phyloP scores from a whole-genome alignment of 2,113 vertebrate species.

The Microcebus murinus region DNA sequence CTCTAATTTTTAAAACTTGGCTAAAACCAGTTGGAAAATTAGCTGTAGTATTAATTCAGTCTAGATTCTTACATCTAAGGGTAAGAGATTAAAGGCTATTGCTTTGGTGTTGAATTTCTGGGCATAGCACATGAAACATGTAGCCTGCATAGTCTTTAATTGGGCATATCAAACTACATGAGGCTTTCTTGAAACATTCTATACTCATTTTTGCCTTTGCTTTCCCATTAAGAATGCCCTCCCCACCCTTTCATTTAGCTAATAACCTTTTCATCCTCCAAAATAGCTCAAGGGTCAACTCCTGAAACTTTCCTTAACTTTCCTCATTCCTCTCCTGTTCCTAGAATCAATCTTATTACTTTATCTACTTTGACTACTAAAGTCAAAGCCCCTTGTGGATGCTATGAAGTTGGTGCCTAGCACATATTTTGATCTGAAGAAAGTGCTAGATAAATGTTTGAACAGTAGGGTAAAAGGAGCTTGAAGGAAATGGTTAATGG shows the following conservation, averaged over 20 bases:
- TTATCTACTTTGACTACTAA: conserved; percentile 16
- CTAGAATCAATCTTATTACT: background rate
- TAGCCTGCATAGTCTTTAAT: background rate
- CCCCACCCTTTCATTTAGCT: background rate
- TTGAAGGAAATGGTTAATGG: background rate
- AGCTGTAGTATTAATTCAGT: background rate
- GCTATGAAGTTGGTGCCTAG: background rate
- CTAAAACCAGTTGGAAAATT: background rate
- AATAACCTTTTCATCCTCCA: background rate
- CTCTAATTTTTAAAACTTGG: background rate
- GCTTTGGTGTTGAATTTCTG: background rate
- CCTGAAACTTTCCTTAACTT: background rate
- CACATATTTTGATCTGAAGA: background rate
- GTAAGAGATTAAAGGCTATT: background rate
- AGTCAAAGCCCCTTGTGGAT: background rate
- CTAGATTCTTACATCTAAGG: background rate
- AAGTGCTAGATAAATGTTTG: background rate
- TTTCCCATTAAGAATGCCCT: background rate
- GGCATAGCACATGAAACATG: background rate
- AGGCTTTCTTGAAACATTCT: background rate
- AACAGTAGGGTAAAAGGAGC: background rate
- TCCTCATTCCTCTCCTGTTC: background rate
- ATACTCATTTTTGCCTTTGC: background rate
- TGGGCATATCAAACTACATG: background rate
- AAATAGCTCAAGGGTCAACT: background rate